Base-by-base conservation (phyloP, 2,113 vertebrate genomes). In the Clupea harengus region DNA sequence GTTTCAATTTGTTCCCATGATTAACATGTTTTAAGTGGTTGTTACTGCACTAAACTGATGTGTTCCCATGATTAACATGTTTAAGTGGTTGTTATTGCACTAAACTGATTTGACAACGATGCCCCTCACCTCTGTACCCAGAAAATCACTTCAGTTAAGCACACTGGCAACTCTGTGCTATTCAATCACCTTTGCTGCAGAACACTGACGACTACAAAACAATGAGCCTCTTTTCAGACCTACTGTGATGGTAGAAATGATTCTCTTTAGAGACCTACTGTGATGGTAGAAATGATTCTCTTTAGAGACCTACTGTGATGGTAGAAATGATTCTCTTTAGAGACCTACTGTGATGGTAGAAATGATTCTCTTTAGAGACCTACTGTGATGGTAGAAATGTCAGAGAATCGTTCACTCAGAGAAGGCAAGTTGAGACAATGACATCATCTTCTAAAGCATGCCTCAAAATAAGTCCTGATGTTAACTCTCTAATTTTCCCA, bases 401-500 rank as follows among this genome's bases (percentile, higher is more conserved):
- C 64, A 32, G 25, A 13, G 64, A 32, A 8, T 13, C n/a, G 11
- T 72, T 32, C 8, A 13, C 64, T 15, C 64, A 3, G 28, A 72
- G n/a, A 25, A 13, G 64, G 64, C 64, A 72, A 32, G 64, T 28
- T 28, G 25, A 2, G 64, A 72, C 64, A 13, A 72, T 72, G 64
- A 8, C 64, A 8, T 32, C 64, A 72, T 32, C 64, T 13, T 28
- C 25, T 32, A 25, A 10, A 72, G 64, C 64, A 9, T 28, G 32
- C n/a, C 64, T 25, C n/a, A 32, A 72, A 72, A 72, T 32, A 72
- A 25, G 64, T 13, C 32, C 1, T 28, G 28, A 72, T 72, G 25
- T 72, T 13, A 72, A 72, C 64, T 72, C 64, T 72, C 64, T 72
- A 72, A 72, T 72, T 28, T 72, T 72, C n/a, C 64, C 64, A 72